Evolutionary conservation across 2,113 vertebrate species (phyloP), one percentile per base, ranked within the genome.

Genomic region (Mus musculus): DNA sequence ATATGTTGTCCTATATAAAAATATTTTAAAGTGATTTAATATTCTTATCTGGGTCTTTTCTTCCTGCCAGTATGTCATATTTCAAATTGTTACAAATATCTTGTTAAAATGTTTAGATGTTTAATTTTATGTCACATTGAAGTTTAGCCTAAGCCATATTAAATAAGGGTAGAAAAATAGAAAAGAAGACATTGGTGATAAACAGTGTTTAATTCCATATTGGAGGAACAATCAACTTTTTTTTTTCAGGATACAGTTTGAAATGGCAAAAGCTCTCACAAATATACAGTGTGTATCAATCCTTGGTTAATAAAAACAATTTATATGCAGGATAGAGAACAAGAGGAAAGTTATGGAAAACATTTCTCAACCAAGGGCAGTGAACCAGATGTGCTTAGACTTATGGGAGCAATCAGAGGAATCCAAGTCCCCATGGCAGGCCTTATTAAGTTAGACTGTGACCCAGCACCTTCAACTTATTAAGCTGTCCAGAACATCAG

Each of bases 391-490:
- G 99, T 99, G 98, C 99, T 99, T 99, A 99, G 99, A 99, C 99
- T 99, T 99, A 99, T 99, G 99, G 99, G 99, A 99, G 99, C 99
- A 99, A 99, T 99, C 99, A 99, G 99, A 99, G 98, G 99, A 99
- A 99, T 98, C 99, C 99, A 99, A 98, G 98, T 99, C 99, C 99
- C 98, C 99, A 99, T 98, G 99, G 99, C 98, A 97, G 99, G 98
- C 98, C 99, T 99, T 99, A 99, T 99, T 99, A 99, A 99, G 99
- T 99, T 99, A 99, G 99, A 98, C 98, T 99, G 99, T 99, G 99
- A 99, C 99, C 99, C 99, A 99, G 99, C 99, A 99, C 99, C 99
- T 99, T 99, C 99, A 99, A 99, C 99, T 99, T 99, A 99, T 99
- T 99, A 99, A 99, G 99, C 99, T 99, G 99, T 99, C 98, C 97